Percentiles rank a stretch among this genome's conserved stretches.
Evolutionary conservation across 35 echinoderm and acorn worm genomes (phyloP).

Genomic region (Amphiura filiformis): DNA sequence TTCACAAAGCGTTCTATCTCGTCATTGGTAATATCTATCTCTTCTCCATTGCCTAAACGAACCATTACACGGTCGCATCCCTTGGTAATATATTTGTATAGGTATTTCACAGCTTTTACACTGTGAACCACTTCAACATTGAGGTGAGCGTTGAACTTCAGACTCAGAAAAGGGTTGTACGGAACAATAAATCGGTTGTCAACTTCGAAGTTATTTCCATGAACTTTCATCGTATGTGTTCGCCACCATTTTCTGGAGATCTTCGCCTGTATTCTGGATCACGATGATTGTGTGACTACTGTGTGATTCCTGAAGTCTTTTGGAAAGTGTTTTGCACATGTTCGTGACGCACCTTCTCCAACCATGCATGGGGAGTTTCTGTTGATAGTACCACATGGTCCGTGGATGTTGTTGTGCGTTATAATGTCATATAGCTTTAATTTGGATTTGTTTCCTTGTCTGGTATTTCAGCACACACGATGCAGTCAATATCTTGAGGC

Average conservation of each 20-base stretch:
- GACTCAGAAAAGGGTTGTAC: conserved; percentile 32
- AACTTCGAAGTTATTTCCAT: background rate
- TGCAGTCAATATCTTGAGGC: conserved; percentile 1
- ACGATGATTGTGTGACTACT: background rate
- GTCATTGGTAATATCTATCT: background rate
- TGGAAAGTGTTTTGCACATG: conserved; percentile 8
- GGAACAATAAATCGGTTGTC: conserved; percentile 30
- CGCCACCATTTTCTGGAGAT: conserved; percentile 8
- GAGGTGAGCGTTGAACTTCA: conserved; percentile 40
- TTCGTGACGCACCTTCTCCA: no score
- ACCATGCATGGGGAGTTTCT: conserved; percentile 3
- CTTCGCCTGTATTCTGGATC: conserved; percentile 43
- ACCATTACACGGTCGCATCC: conserved; percentile 20
- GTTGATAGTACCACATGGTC: conserved; percentile 27
- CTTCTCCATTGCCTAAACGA: conserved; percentile 5
- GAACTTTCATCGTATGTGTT: background rate
- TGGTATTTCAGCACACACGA: conserved; percentile 32
- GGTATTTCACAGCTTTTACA: conserved; percentile 28
- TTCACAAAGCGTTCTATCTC: conserved; percentile 23
- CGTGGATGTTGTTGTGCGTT: conserved; percentile 21
- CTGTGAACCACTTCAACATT: conserved; percentile 33
- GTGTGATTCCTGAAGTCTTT: conserved; percentile 10
- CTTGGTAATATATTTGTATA: conserved; percentile 35
- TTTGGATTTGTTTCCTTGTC: background rate
- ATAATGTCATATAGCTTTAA: conserved; percentile 2